Conservation (phyloP, 2,113 vertebrate species). For the Actenoides hombroni region DNA sequence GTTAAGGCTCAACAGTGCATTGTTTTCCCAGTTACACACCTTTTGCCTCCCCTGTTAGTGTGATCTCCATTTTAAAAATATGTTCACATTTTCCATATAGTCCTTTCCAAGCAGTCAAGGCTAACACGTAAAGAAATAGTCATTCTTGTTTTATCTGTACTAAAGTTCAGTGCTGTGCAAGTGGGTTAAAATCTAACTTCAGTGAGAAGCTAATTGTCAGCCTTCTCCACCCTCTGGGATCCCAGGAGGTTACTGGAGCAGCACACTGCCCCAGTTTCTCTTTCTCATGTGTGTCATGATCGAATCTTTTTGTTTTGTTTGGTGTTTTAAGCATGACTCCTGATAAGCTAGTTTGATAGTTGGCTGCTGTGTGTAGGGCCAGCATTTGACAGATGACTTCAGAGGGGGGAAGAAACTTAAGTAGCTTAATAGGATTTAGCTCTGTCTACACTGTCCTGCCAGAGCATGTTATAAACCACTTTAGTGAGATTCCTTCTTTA, state of each 20-base stretch:
- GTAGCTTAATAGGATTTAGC: slow-evolving; percentile 58
- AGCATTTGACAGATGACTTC: slow-evolving; percentile 38
- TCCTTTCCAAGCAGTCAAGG: not conserved
- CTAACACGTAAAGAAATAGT: not conserved
- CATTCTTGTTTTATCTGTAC: not conserved
- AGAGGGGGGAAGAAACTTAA: slow-evolving; percentile 47
- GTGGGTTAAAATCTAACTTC: not conserved
- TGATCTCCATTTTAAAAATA: not conserved
- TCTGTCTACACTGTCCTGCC: slow-evolving; percentile 28
- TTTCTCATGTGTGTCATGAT: not conserved
- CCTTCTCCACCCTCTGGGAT: not conserved
- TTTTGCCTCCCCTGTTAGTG: not conserved
- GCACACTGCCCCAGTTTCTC: slow-evolving; percentile 36
- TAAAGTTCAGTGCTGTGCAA: not conserved
- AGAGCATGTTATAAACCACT: slow-evolving; percentile 28
- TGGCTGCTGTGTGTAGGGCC: not conserved
- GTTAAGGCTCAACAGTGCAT: not conserved
- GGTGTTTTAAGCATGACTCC: slow-evolving; percentile 11
- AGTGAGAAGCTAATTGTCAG: slow-evolving; percentile 23
- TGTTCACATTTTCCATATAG: not conserved
- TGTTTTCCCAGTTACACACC: not conserved
- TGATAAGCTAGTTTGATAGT: slow-evolving; percentile 6
- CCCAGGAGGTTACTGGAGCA: slow-evolving; percentile 41
- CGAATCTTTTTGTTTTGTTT: not conserved
- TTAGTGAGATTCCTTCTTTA: slow-evolving; percentile 50